Evolutionary conservation across 2,113 vertebrate species (phyloP), one percentile per base, ranked within the genome.

Genomic region (Meriones unguiculatus): DNA sequence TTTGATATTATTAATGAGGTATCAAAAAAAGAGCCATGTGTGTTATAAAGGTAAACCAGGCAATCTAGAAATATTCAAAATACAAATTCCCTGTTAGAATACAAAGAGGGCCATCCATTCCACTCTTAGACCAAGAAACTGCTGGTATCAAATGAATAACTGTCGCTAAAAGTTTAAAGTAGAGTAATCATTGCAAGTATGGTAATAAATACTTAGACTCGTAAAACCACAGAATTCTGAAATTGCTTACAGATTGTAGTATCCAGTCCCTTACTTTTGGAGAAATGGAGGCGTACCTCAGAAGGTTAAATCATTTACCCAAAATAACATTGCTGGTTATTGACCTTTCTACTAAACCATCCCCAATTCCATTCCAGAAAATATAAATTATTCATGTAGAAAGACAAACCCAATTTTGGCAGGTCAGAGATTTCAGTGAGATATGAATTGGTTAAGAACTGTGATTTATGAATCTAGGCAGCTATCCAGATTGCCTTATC

Each of bases 391-490:
- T 97, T 97, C 95, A 93, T 90, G 32, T 62, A 95, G 88, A 91
- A 94, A 96, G 59, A 94, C 89, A 97, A 97, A 89, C 87, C 24
- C 89, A 97, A 89, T 95, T 96, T 96, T 96, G 95, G 87, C 90
- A 96, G 76, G 46, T 90, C 75, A 97, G 87, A 90, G 87, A 97
- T 95, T 96, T 97, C 95, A 95, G 93, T 92, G 90, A 97, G 77
- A 93, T 94, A 73, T 7, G 96, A 97, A 92, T 95, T 95, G 90
- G 59, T 92, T 96, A 94, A 96, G 54, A 46, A 50, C 3, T 95
- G 30, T 96, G 95, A 97, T 95, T 95, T 97, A 97, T 97, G 86
- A 97, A 97, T 92, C 73, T 64, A 93, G 90, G 91, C 94, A 97
- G 94, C 73, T 93, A 50, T 88, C 93, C 94, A 84, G 94, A 96